phyloP scores from a whole-genome alignment of 2,797 vertebrate genomes.

The Babyrousa celebensis region DNA sequence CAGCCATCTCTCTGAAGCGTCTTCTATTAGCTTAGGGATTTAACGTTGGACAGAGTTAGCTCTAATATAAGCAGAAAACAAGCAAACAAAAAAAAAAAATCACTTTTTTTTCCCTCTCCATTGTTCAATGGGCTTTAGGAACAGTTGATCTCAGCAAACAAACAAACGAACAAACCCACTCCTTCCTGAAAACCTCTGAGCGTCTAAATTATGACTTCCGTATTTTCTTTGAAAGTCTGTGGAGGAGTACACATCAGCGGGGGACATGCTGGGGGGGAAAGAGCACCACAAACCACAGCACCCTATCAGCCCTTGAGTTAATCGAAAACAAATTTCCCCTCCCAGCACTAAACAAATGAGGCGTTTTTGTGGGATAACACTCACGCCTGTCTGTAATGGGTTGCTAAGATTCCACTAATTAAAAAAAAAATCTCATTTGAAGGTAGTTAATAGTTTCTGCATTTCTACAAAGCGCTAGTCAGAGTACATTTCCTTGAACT shows the following conservation, averaged over 20 bases:
- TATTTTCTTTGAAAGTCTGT: not conserved
- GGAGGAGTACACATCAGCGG: constrained; percentile 46
- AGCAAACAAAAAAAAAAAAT: not conserved
- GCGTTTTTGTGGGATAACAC: constrained; percentile 84
- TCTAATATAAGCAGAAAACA: constrained; percentile 47
- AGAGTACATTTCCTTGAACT: constrained; percentile 89
- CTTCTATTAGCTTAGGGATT: not conserved
- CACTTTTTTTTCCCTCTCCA: not conserved
- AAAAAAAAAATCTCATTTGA: constrained; percentile 89
- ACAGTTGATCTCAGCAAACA: constrained; percentile 64
- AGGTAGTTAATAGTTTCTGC: constrained; percentile 90
- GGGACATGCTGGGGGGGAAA: constrained; percentile 52
- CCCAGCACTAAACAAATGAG: constrained; percentile 86
- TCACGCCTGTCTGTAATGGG: constrained; percentile 84
- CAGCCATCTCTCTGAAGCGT: not conserved
- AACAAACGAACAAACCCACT: not conserved
- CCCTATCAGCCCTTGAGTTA: constrained; percentile 72
- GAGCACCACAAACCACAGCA: constrained; percentile 73
- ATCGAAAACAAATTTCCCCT: constrained; percentile 86
- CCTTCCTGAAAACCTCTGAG: constrained; percentile 72
- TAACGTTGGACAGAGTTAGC: constrained; percentile 42
- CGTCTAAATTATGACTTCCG: constrained; percentile 58
- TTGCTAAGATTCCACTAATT: constrained; percentile 91
- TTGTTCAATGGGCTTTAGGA: constrained; percentile 28
- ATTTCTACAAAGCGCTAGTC: constrained; percentile 89